A percentile compares a stretch with the other conserved stretches of the same genome.
Conservation (phyloP, 2,888 invertebrate species). For the Pandemis heparana region DNA sequence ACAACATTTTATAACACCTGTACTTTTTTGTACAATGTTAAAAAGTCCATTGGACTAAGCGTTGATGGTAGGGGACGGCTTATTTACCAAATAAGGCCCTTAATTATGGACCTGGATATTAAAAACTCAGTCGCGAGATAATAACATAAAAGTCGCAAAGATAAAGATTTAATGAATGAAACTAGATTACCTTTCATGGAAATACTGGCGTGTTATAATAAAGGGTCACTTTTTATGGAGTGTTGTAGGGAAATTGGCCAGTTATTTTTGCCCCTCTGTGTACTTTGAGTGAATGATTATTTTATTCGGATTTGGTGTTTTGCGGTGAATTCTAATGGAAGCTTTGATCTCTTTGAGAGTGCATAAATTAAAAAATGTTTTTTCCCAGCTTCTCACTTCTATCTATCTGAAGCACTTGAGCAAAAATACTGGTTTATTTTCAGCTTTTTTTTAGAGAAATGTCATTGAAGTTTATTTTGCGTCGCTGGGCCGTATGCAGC, state of each 20-base stretch:
- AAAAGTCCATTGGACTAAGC: too few relatives aligned
- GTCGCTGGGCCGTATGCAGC: too few relatives aligned
- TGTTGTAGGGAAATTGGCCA: too few relatives aligned
- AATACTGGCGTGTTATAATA: not conserved
- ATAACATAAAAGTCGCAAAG: slow-evolving; percentile 50
- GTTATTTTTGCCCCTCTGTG: too few relatives aligned
- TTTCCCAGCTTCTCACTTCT: not conserved
- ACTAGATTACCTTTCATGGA: slow-evolving; percentile 29
- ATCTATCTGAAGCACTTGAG: too few relatives aligned
- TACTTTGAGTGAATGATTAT: not conserved
- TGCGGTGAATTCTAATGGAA: not conserved
- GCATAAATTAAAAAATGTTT: not conserved
- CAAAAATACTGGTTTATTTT: too few relatives aligned
- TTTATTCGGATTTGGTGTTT: slow-evolving; percentile 2
- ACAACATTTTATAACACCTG: too few relatives aligned
- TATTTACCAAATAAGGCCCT: slow-evolving; percentile 55
- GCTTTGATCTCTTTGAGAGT: not conserved
- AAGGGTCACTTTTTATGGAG: too few relatives aligned
- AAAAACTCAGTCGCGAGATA: slow-evolving; percentile 54
- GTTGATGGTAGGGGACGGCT: slow-evolving; percentile 49
- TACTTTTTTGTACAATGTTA: not conserved
- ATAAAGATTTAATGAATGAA: slow-evolving; percentile 58
- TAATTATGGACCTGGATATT: slow-evolving; percentile 65
- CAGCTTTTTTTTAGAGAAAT: too few relatives aligned
- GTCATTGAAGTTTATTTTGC: too few relatives aligned